Percentiles rank a stretch among this genome's conserved stretches.
Conservation (phyloP, 2,113 vertebrate species). For the Suncus etruscus region DNA sequence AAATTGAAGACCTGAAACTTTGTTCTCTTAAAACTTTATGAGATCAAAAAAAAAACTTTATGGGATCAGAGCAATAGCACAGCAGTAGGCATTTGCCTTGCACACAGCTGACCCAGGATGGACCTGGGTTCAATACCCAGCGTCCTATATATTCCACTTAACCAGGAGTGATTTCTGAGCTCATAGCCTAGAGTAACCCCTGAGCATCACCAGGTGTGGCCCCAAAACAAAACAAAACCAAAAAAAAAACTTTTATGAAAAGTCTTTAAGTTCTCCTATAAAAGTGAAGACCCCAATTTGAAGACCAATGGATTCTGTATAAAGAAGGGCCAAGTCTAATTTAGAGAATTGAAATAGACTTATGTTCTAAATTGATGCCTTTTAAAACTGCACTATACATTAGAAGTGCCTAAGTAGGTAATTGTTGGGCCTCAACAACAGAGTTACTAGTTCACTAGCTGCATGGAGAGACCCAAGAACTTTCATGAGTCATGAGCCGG, state of each 20-base stretch:
- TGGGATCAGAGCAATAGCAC: no score
- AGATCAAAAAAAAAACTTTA: no score
- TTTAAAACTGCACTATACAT: neutral
- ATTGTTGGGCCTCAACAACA: neutral
- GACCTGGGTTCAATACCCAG: no score
- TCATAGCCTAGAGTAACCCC: no score
- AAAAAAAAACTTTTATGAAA: neutral
- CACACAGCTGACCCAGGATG: no score
- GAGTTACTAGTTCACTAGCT: neutral
- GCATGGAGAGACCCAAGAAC: neutral
- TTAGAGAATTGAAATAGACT: neutral
- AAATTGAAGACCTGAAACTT: neutral
- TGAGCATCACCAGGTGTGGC: no score
- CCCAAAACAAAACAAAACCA: no score
- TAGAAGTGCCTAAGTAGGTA: neutral
- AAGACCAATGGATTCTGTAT: neutral
- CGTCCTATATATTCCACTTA: no score
- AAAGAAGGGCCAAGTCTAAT: neutral
- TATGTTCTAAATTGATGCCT: neutral
- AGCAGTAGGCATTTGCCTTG: no score
- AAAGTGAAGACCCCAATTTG: neutral
- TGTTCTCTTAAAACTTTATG: slow-evolving; percentile 13
- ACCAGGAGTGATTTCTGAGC: no score
- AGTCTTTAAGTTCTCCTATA: neutral
- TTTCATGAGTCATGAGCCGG: neutral